Evolutionary conservation across 2,888 invertebrate genomes (phyloP).

Genomic region (Heliconius aoede): DNA sequence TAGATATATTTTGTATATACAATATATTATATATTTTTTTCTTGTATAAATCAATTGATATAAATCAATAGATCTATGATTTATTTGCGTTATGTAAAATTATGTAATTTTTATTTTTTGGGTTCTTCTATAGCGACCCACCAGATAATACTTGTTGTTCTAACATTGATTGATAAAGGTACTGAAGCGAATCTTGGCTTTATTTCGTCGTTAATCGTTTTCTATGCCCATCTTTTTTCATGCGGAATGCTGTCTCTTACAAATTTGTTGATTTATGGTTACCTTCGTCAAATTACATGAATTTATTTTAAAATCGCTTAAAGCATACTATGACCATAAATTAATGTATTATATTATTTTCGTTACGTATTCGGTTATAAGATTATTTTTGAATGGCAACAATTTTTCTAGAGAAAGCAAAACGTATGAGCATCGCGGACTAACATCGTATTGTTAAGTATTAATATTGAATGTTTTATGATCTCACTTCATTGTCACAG

Average conservation of each 20-base stretch:
- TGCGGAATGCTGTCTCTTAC: conserved; percentile 46
- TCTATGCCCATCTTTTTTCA: conserved; percentile 30
- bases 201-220: conserved; percentile 26
- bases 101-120: conserved; percentile 35
- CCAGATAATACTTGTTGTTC: conserved; percentile 59
- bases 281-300: neutral
- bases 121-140: conserved; percentile 55
- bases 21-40: conserved; percentile 61
- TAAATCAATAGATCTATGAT: conserved; percentile 68
- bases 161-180: conserved; percentile 51
- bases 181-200: conserved; percentile 36
- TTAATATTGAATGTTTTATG: conserved; percentile 80
- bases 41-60: conserved; percentile 78
- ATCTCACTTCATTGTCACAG: conserved; percentile 82
- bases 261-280: conserved; percentile 18
- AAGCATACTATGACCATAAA: neutral
- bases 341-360: conserved; percentile 4
- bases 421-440: conserved; percentile 49
- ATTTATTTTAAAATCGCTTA: neutral
- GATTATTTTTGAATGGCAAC: conserved; percentile 16
- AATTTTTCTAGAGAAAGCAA: conserved; percentile 24
- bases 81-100: conserved; percentile 62
- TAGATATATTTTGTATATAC: conserved; percentile 79
- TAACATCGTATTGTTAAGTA: conserved; percentile 78
- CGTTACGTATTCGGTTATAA: conserved; percentile 1